A percentile compares a stretch with the other conserved stretches of the same genome.
Evolutionary conservation across 2,888 invertebrate species (phyloP).

Genomic region (Hemistola chrysoprasaria): DNA sequence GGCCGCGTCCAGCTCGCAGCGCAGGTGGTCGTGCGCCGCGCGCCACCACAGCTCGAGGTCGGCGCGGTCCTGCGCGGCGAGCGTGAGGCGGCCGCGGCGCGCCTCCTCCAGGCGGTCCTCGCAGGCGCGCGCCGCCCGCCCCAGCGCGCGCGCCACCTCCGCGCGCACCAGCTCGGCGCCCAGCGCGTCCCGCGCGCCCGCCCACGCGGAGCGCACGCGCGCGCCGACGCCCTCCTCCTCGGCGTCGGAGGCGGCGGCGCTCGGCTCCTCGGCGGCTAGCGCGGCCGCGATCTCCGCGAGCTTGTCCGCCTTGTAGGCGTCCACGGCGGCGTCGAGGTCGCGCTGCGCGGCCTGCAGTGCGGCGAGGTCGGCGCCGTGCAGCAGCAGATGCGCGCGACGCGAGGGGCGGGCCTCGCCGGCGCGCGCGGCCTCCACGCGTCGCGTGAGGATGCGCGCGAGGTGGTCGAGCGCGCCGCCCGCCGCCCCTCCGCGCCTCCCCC

Average conservation of each 20-base stretch:
- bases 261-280: constrained; percentile 86
- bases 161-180: constrained; percentile 89
- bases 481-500: constrained; percentile 59
- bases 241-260: constrained; percentile 73
- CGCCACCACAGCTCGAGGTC: constrained; percentile 89
- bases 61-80: constrained; percentile 86
- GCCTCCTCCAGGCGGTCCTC: constrained; percentile 82
- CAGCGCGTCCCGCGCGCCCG: constrained; percentile 88
- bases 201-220: constrained; percentile 88
- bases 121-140: constrained; percentile 86
- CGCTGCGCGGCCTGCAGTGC: constrained; percentile 80
- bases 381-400: constrained; percentile 57
- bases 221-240: constrained; percentile 70
- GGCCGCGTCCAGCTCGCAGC: constrained; percentile 87
- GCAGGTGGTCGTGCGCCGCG: constrained; percentile 86
- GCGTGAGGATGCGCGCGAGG: constrained; percentile 88
- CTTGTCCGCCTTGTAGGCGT: constrained; percentile 86
- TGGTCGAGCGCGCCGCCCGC: constrained; percentile 84
- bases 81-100: constrained; percentile 81
- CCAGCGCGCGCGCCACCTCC: constrained; percentile 88
- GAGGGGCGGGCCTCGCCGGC: constrained; percentile 47
- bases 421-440: constrained; percentile 82
- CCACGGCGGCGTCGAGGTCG: constrained; percentile 83
- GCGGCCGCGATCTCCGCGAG: constrained; percentile 87
- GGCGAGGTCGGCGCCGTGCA: constrained; percentile 74